Conservation (phyloP, 2,888 invertebrate genomes). For the Pardosa pseudoannulata region DNA sequence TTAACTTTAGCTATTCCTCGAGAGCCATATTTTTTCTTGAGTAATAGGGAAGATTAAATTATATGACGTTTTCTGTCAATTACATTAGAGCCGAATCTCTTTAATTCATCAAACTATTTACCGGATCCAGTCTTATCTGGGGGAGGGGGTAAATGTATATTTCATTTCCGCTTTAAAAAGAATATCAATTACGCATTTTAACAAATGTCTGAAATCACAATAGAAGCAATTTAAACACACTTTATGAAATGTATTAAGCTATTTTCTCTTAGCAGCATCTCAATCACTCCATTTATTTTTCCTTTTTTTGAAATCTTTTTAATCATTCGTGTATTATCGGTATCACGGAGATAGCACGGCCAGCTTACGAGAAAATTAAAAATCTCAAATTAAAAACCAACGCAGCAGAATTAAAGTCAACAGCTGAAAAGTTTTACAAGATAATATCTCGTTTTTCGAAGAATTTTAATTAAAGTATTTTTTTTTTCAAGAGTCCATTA, state of each 20-base stretch:
- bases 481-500: slow-evolving; percentile 39
- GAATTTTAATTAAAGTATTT: slow-evolving; percentile 58
- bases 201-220: neutral
- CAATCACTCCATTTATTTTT: neutral
- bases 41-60: too few relatives aligned
- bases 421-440: slow-evolving; percentile 33
- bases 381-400: slow-evolving; percentile 37
- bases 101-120: too few relatives aligned
- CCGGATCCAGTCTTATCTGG: too few relatives aligned
- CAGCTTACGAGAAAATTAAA: neutral
- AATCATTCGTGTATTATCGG: neutral
- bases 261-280: neutral
- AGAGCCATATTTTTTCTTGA: too few relatives aligned
- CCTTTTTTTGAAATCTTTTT: neutral
- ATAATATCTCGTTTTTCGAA: slow-evolving; percentile 44
- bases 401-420: slow-evolving; percentile 3
- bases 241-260: neutral
- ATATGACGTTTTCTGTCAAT: too few relatives aligned
- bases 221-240: neutral
- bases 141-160: too few relatives aligned
- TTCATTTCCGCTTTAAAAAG: neutral
- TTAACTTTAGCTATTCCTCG: too few relatives aligned
- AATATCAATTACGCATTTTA: neutral
- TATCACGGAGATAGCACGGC: neutral
- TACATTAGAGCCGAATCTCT: too few relatives aligned